Conservation (phyloP, 1,140 invertebrate species). For the Anastrepha ludens region DNA sequence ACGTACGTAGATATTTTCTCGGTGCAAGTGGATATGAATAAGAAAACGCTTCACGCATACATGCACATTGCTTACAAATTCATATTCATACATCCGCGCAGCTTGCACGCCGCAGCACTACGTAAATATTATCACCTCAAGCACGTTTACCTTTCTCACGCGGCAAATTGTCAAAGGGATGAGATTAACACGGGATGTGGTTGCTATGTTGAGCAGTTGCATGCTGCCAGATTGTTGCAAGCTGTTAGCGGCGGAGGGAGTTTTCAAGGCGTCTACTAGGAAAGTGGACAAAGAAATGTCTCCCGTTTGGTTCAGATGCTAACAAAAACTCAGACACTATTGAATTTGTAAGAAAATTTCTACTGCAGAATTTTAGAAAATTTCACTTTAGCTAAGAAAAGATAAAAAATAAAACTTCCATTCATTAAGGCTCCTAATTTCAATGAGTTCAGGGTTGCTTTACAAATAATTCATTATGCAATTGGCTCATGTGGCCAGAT, state of each 20-base stretch:
- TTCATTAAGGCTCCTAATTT: too few relatives aligned
- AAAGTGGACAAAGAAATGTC: too few relatives aligned
- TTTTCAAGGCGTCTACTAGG: too few relatives aligned
- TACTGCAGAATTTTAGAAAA: too few relatives aligned
- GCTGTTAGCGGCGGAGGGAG: neutral
- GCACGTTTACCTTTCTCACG: slow-evolving; percentile 23
- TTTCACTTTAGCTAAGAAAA: too few relatives aligned
- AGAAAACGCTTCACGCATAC: neutral
- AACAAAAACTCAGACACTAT: too few relatives aligned
- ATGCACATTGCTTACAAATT: neutral
- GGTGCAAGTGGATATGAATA: neutral
- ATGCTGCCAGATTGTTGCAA: neutral
- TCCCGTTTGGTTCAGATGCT: too few relatives aligned
- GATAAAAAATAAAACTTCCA: too few relatives aligned
- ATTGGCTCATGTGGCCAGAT: too few relatives aligned
- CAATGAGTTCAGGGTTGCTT: too few relatives aligned
- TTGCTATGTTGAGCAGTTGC: neutral
- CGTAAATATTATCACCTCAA: neutral
- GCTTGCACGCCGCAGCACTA: neutral
- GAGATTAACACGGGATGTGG: neutral
- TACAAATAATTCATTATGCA: too few relatives aligned
- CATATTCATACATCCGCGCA: neutral
- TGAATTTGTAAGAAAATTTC: too few relatives aligned
- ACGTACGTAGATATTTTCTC: neutral
- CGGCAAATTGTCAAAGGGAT: slow-evolving; percentile 3